Percentiles rank a stretch among this genome's conserved stretches.
phyloP scores from a whole-genome alignment of 1,140 invertebrate species.

The Sinella curviseta region DNA sequence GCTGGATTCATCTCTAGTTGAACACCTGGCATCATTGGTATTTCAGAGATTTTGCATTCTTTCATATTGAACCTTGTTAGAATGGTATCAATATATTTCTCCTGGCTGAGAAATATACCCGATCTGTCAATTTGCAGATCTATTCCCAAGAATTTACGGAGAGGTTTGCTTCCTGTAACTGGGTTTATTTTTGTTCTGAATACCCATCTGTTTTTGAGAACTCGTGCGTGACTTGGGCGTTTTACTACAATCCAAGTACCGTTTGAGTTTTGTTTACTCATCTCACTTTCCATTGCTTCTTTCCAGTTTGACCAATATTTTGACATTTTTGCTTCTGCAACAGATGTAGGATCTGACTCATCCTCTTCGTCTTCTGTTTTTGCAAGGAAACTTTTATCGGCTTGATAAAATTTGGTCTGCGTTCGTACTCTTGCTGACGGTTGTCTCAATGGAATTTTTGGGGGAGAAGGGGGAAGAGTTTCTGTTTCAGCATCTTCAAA shows the following conservation, averaged over 20 bases:
- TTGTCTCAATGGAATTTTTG: neutral
- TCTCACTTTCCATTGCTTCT: conserved; percentile 25
- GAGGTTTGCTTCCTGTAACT: neutral
- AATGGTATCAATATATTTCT: conserved; percentile 39
- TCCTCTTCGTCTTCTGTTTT: neutral
- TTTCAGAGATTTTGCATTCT: conserved; percentile 48
- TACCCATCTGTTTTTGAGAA: conserved; percentile 46
- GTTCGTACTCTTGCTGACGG: neutral
- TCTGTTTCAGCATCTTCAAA: neutral
- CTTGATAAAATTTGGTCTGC: neutral
- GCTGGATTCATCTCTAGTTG: conserved; percentile 35
- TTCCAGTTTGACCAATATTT: conserved; percentile 16
- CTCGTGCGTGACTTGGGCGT: conserved; percentile 32
- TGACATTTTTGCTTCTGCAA: conserved; percentile 27
- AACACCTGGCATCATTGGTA: conserved; percentile 47
- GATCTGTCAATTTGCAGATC: conserved; percentile 40
- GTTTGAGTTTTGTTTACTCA: conserved; percentile 1
- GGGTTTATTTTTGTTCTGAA: conserved; percentile 36
- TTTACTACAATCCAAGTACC: conserved; percentile 36
- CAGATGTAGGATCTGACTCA: neutral
- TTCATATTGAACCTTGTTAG: conserved; percentile 51
- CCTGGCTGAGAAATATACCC: no score
- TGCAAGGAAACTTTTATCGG: neutral
- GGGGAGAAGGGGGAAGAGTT: neutral
- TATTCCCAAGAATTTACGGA: conserved; percentile 37